Evolutionary conservation across 2,888 invertebrate species (phyloP).

Genomic region (Zhuqinia jingwanae): DNA sequence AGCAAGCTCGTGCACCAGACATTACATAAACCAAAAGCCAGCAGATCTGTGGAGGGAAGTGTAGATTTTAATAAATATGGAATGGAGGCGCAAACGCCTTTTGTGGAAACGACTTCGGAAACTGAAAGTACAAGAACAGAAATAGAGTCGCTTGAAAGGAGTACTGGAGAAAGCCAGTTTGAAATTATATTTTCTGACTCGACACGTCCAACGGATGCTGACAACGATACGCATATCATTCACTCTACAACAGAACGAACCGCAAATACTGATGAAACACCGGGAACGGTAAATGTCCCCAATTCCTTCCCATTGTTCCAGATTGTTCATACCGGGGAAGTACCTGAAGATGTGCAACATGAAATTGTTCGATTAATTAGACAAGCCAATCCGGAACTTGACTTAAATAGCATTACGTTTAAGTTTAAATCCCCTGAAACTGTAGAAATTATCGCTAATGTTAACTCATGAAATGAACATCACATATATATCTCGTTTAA

Average conservation of each 20-base stretch:
- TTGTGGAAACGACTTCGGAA: neutral
- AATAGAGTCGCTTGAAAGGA: neutral
- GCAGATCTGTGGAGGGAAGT: neutral
- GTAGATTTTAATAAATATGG: neutral
- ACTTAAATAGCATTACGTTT: conserved; percentile 61
- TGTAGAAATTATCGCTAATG: conserved; percentile 61
- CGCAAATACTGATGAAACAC: neutral
- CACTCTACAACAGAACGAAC: conserved; percentile 53
- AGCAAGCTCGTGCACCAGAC: neutral
- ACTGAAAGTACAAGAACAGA: neutral
- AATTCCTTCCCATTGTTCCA: conserved; percentile 62
- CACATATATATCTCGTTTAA: too few relatives aligned
- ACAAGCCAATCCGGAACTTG: conserved; percentile 62
- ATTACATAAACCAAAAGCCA: neutral
- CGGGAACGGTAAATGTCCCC: conserved; percentile 55
- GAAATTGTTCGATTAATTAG: conserved; percentile 57
- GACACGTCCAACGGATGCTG: conserved; percentile 3
- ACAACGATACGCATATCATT: conserved; percentile 46
- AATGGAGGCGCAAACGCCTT: neutral
- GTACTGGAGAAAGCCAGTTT: conserved; percentile 45
- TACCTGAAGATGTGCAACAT: conserved; percentile 53
- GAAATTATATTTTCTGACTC: conserved; percentile 63
- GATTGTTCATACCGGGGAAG: conserved; percentile 57
- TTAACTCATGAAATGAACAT: conserved; percentile 51
- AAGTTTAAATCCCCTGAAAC: conserved; percentile 57